A percentile compares a stretch with the other conserved stretches of the same genome.
Conservation (phyloP, 2,113 vertebrate species). For the Myanophis thanlyinensis region DNA sequence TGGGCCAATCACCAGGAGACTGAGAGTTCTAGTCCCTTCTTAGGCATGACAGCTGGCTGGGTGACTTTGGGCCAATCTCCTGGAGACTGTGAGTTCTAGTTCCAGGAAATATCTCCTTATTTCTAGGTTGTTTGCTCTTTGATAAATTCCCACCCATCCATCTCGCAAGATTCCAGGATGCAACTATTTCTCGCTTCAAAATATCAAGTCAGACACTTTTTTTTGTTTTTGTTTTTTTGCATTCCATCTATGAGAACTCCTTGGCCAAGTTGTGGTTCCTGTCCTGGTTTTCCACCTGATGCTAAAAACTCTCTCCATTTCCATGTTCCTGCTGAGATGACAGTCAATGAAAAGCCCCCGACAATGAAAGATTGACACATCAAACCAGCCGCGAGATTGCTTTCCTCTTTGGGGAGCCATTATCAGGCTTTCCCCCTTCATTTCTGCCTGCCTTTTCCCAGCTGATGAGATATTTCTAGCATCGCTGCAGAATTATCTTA, state of each 20-base stretch:
- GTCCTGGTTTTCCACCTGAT: not conserved
- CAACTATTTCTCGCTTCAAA: not conserved
- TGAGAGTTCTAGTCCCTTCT: too few relatives aligned
- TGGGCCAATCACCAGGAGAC: too few relatives aligned
- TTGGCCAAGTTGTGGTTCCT: not conserved
- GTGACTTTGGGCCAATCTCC: not conserved
- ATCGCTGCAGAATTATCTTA: slow-evolving; percentile 3
- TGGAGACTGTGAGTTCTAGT: not conserved
- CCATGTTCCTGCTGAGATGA: not conserved
- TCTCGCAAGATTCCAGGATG: not conserved
- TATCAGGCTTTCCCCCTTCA: not conserved
- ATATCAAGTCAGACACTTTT: not conserved
- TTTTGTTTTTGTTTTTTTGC: not conserved
- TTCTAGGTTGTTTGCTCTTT: too few relatives aligned
- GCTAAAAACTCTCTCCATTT: not conserved
- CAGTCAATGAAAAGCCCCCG: not conserved
- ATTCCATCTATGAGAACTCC: not conserved
- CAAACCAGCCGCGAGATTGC: not conserved
- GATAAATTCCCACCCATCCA: too few relatives aligned
- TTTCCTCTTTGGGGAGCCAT: not conserved
- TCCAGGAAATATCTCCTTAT: too few relatives aligned
- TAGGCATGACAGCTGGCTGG: not conserved
- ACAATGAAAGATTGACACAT: not conserved
- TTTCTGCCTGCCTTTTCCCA: not conserved
- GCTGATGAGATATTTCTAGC: slow-evolving; percentile 16